These are phyloP conservation scores for Crypturellus tataupa DNA, from an alignment of 2,797 vertebrate species.

Conservation along the genomic window DNA sequence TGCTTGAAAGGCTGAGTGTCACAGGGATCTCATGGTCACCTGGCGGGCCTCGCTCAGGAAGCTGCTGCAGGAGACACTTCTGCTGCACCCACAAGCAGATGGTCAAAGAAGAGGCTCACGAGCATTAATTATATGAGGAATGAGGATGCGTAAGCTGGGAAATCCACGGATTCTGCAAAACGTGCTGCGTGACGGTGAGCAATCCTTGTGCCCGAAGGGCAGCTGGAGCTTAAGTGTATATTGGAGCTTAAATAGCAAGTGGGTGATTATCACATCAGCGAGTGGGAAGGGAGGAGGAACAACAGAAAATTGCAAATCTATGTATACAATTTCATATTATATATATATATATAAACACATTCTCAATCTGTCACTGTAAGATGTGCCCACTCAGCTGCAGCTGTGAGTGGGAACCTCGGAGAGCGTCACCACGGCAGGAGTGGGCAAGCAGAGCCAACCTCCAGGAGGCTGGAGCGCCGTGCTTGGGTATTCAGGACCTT, in stretches of 20 bases:
- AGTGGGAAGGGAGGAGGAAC: constrained; percentile 3
- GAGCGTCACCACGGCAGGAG: constrained; percentile 49
- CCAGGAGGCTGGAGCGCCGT: constrained; percentile 53
- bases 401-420: constrained; percentile 65
- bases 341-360: background rate
- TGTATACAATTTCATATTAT: background rate
- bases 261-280: background rate
- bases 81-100: constrained; percentile 14
- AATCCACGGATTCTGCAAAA: background rate
- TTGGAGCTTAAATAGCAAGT: background rate
- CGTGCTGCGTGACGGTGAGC: background rate
- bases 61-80: background rate
- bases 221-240: too few relatives aligned
- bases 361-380: constrained; percentile 20
- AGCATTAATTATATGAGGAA: background rate
- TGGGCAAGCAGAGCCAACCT: constrained; percentile 63
- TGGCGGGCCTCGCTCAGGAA: background rate
- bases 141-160: background rate
- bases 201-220: background rate
- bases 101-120: constrained; percentile 34
- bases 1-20: background rate
- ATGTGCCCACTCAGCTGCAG: constrained; percentile 26
- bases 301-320: constrained; percentile 17
- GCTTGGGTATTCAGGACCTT: constrained; percentile 59
- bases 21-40: constrained; percentile 53